Conservation (phyloP, 37 sponge, comb jelly and placozoan species). For the Hexactinellida sp. region DNA sequence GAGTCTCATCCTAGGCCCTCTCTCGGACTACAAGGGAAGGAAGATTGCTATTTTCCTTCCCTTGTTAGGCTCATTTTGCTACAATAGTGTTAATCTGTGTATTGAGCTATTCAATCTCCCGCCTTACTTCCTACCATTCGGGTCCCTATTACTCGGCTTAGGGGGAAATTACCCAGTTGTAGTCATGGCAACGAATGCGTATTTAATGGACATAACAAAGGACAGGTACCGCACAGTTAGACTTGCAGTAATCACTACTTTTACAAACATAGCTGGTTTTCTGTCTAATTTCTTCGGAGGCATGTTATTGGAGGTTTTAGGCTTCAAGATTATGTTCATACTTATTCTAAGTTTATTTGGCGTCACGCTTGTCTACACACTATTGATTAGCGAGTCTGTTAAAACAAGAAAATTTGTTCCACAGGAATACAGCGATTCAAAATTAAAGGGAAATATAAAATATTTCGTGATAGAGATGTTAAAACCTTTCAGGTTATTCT, state of each 20-base stretch:
- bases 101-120: not conserved
- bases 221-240: not conserved
- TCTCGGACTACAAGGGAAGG: not conserved
- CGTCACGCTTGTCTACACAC: not conserved
- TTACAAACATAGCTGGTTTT: not conserved
- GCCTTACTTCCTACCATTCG: not conserved
- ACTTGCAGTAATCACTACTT: not conserved
- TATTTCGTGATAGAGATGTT: not conserved
- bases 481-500: not conserved
- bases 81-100: not conserved
- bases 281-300: not conserved
- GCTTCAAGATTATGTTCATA: not conserved
- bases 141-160: not conserved
- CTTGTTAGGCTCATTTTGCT: not conserved
- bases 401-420: not conserved
- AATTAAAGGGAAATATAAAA: not conserved
- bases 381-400: not conserved
- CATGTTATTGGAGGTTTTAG: not conserved
- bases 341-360: not conserved
- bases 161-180: not conserved
- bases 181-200: not conserved
- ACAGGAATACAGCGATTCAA: not conserved
- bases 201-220: not conserved
- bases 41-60: not conserved
- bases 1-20: not conserved